These are phyloP conservation scores for Eueremaeus valkanovi DNA, from an alignment of 2,888 invertebrate genomes.

Conservation along the genomic window DNA sequence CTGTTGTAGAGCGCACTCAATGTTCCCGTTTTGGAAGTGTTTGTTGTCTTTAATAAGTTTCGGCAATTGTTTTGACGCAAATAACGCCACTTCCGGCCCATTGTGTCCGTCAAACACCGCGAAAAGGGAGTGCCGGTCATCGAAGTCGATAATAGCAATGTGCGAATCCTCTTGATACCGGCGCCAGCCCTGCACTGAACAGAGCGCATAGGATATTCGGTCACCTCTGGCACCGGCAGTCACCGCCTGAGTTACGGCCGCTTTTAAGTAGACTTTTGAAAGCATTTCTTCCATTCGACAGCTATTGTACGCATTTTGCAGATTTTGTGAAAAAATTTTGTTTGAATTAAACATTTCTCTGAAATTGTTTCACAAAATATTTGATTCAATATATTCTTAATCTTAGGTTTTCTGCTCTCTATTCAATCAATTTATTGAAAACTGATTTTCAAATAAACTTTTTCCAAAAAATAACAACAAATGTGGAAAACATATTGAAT, in stretches of 20 bases:
- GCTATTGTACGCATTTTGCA: constrained; percentile 7
- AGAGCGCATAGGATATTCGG: neutral
- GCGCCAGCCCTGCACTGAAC: constrained; percentile 23
- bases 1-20: constrained; percentile 71
- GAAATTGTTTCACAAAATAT: no score
- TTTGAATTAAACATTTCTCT: constrained; percentile 20
- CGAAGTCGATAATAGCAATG: constrained; percentile 81
- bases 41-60: constrained; percentile 71
- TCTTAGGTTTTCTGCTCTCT: no score
- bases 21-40: constrained; percentile 62
- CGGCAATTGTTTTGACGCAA: constrained; percentile 78
- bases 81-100: constrained; percentile 84
- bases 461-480: no score
- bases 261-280: constrained; percentile 15
- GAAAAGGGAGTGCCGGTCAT: constrained; percentile 74
- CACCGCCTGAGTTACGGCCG: neutral
- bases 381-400: no score
- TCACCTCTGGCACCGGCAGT: neutral
- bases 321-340: neutral
- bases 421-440: no score
- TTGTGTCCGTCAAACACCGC: constrained; percentile 99
- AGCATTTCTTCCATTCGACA: constrained; percentile 10
- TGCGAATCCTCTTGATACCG: constrained; percentile 76
- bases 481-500: no score
- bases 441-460: no score